A percentile compares a stretch with the other conserved stretches of the same genome.
Evolutionary conservation across 2,113 vertebrate species (phyloP).

Genomic region (Oreochromis niloticus): DNA sequence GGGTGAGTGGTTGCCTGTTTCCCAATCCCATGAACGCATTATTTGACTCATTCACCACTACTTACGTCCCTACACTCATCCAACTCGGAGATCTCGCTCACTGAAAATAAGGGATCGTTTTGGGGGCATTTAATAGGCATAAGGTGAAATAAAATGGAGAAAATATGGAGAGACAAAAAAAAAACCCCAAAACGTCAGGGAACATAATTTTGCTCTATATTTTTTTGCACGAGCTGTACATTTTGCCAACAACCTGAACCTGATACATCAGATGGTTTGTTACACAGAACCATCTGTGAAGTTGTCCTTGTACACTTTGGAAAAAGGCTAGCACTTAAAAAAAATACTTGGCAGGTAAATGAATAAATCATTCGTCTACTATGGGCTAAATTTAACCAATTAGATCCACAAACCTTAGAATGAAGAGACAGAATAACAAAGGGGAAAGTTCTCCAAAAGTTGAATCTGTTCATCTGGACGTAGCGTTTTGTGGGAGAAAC

Average conservation of each 20-base stretch:
- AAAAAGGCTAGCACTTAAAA: not conserved
- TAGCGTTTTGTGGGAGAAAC: no score
- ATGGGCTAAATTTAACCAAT: not conserved
- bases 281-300: not conserved
- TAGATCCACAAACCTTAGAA: not conserved
- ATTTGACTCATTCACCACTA: conserved; percentile 18
- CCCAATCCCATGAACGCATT: conserved; percentile 34
- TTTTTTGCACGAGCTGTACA: not conserved
- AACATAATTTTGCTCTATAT: not conserved
- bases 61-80: not conserved
- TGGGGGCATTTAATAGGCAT: not conserved
- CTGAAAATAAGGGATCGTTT: not conserved
- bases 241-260: not conserved
- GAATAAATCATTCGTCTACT: not conserved
- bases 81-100: conserved; percentile 58
- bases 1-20: conserved; percentile 35
- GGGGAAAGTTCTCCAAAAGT: not conserved
- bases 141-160: not conserved
- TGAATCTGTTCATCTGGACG: no score
- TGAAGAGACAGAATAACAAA: not conserved
- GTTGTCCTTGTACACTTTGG: not conserved
- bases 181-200: not conserved
- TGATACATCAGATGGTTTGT: not conserved
- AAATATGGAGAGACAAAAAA: not conserved
- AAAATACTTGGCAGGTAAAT: not conserved